Evolutionary conservation across 2,888 invertebrate genomes (phyloP), one percentile per base, ranked within the genome.

Genomic region (Leucania comma): DNA sequence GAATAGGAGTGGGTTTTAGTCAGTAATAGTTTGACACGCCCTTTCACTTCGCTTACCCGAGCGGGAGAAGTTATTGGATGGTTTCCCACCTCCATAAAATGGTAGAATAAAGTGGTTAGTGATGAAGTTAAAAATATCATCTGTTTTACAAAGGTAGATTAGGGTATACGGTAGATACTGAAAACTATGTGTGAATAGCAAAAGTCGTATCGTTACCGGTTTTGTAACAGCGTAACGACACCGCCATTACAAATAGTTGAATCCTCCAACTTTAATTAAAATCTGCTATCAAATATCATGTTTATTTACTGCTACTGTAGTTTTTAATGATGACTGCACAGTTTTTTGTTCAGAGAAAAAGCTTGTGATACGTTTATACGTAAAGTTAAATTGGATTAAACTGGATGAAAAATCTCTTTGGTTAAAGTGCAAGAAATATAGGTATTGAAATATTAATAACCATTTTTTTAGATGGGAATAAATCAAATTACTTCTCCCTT

Each of bases 201-300:
- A 35, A 17, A 66, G 26, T 56, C 17, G 24, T 35, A 32, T 20
- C 20, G 9, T 67, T 57, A 57, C 67, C 14, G 42, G 72, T 58
- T 5, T 5, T 42, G 29, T 29, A 20, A 67, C 53, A 20, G 20
- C 14, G 35, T 75, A 51, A 68, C 35, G 35, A 68, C 1, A 32
- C 9, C 20, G 22, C 51, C 35, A 72, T 72, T 72, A 75, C n/a
- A 75, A 51, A 75, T 68, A 58, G 68, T 72, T 76, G 50, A 42
- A 46, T 51, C 26, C 8, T 26, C 14, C n/a, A 59, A 76, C 63
- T 82, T 82, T 84, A 80, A 84, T 78, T 81, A 76, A 78, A 68
- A 69, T 67, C 32, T 38, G 64, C 54, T 64, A 75, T 64, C 51
- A 61, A 71, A 68, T 38, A 20, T 22, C 20, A 29, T 22, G 32